phyloP scores from a whole-genome alignment of 1,140 invertebrate genomes.

The Leptopilina boulardi region DNA sequence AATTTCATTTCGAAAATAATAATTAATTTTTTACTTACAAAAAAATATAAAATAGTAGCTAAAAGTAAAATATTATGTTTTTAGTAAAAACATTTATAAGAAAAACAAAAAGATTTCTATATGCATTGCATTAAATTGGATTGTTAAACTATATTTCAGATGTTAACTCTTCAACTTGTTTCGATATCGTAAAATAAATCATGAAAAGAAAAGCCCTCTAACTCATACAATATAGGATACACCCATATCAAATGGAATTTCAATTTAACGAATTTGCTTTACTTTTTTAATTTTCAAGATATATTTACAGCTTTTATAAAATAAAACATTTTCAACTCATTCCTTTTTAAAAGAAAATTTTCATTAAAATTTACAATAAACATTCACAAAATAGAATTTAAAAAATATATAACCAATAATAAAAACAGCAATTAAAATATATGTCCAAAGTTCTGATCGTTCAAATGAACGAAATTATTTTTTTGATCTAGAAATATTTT shows the following conservation, averaged over 20 bases:
- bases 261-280: constrained; percentile 1
- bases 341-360: not conserved
- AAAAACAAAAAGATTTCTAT: no score
- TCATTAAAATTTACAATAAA: not conserved
- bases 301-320: not conserved
- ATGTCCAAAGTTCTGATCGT: no score
- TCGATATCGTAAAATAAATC: not conserved
- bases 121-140: not conserved
- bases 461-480: no score
- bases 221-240: no score
- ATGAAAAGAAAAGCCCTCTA: not conserved
- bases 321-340: not conserved
- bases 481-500: no score
- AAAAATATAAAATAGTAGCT: no score
- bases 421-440: not conserved
- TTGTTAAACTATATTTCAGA: not conserved
- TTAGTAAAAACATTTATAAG: no score
- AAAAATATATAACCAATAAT: not conserved
- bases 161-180: constrained; percentile 11
- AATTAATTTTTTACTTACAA: no score
- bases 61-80: no score
- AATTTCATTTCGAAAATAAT: no score
- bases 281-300: not conserved
- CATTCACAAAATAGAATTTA: not conserved
- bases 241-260: not conserved